These are phyloP conservation scores for Chelmon rostratus DNA, from an alignment of 2,797 vertebrate species.

Conservation along the genomic window DNA sequence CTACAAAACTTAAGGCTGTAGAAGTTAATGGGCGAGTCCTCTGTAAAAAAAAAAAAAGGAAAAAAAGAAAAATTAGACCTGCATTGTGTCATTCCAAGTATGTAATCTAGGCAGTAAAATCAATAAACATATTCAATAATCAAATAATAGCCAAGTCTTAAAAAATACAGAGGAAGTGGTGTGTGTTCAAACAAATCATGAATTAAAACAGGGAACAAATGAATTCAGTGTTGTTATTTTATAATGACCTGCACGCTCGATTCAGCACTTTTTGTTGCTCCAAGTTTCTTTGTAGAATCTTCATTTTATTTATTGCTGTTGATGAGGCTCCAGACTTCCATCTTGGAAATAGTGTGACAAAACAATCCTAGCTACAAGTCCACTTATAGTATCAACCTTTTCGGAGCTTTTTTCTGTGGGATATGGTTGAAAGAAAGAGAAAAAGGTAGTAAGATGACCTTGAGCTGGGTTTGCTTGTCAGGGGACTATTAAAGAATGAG, in stretches of 20 bases:
- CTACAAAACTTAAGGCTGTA: not conserved
- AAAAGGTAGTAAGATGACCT: not conserved
- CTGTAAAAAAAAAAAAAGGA: not conserved
- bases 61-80: not conserved
- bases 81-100: constrained; percentile 4
- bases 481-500: not conserved
- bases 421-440: not conserved
- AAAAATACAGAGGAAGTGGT: not conserved
- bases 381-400: no score
- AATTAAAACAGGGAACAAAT: not conserved
- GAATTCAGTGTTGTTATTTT: not conserved
- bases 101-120: not conserved
- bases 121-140: not conserved
- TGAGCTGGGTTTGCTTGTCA: not conserved
- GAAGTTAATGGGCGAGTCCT: not conserved
- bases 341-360: not conserved
- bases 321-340: constrained; percentile 21
- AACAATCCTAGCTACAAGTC: not conserved
- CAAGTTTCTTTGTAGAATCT: constrained; percentile 1
- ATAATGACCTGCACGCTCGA: not conserved
- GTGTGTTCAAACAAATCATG: not conserved
- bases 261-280: not conserved
- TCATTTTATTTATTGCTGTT: constrained; percentile 5
- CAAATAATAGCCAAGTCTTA: not conserved
- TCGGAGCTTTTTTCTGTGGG: not conserved